These are phyloP conservation scores for Erebia palarica DNA, from an alignment of 2,888 invertebrate genomes.

Conservation along the genomic window DNA sequence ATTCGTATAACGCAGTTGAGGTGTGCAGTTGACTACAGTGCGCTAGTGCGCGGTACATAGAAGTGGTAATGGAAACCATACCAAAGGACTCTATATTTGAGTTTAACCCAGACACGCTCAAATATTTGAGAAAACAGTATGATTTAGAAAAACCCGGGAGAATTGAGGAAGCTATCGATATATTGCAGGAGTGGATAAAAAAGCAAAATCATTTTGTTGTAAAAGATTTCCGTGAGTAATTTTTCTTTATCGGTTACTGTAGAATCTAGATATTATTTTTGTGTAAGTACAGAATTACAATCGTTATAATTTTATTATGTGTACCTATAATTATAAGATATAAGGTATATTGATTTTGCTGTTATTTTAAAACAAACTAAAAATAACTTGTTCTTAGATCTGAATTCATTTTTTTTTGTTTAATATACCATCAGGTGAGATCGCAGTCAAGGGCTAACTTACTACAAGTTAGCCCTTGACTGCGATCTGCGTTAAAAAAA, in stretches of 20 bases:
- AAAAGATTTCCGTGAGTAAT: constrained; percentile 44
- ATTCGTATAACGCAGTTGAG: not conserved
- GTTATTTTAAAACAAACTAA: too few relatives aligned
- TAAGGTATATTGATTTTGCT: too few relatives aligned
- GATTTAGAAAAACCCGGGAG: constrained; percentile 46
- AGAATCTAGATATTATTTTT: not conserved
- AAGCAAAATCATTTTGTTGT: constrained; percentile 53
- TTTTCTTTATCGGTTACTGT: not conserved
- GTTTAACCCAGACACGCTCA: constrained; percentile 44
- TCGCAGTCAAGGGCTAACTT: too few relatives aligned
- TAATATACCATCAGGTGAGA: too few relatives aligned
- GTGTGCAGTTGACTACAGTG: not conserved
- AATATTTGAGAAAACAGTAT: constrained; percentile 45
- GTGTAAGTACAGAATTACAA: not conserved
- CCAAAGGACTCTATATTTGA: constrained; percentile 39
- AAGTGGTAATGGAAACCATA: constrained; percentile 24
- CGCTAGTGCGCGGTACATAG: not conserved
- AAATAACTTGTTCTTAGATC: too few relatives aligned
- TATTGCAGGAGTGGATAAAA: constrained; percentile 52
- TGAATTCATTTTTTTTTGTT: too few relatives aligned
- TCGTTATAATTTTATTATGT: not conserved
- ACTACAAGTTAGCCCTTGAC: too few relatives aligned
- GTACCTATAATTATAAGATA: not conserved
- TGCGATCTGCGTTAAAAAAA: too few relatives aligned
- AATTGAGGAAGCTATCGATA: constrained; percentile 47